Conservation (phyloP, 2,113 vertebrate genomes). For the Microcebus ravelobensis region DNA sequence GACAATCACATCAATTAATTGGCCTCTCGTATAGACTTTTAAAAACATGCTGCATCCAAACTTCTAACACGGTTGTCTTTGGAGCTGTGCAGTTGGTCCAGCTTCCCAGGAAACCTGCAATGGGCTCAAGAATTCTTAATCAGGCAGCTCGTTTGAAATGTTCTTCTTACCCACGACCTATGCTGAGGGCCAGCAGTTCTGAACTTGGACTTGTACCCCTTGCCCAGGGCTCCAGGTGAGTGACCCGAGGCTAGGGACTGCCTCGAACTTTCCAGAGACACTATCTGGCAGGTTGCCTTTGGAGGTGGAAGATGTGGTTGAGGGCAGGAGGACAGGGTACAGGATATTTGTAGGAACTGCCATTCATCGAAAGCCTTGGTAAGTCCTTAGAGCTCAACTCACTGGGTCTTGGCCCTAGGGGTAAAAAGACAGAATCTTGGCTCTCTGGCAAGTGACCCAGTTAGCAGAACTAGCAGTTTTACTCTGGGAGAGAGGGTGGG, state of each 20-base stretch:
- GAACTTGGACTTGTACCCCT: neutral
- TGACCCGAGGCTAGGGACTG: neutral
- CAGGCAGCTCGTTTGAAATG: neutral
- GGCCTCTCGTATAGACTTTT: neutral
- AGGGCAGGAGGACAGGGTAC: neutral
- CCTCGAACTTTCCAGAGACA: neutral
- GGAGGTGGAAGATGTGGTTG: neutral
- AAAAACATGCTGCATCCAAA: neutral
- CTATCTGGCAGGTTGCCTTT: neutral
- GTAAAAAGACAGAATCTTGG: constrained; percentile 65
- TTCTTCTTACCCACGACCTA: neutral
- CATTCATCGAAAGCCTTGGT: constrained; percentile 69
- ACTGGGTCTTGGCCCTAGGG: constrained; percentile 56
- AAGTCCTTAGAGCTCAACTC: constrained; percentile 55
- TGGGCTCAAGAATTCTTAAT: neutral
- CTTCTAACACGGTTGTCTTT: neutral
- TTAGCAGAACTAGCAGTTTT: constrained; percentile 64
- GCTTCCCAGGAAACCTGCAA: neutral
- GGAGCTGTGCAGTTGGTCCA: neutral
- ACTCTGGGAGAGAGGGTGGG: constrained; percentile 36
- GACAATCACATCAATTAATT: constrained; percentile 9
- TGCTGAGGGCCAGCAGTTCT: neutral
- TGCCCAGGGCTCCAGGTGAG: neutral
- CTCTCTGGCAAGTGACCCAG: constrained; percentile 75
- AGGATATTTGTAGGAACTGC: constrained; percentile 36